Conservation (phyloP, 2,797 vertebrate species). For the Buceros bicornis region DNA sequence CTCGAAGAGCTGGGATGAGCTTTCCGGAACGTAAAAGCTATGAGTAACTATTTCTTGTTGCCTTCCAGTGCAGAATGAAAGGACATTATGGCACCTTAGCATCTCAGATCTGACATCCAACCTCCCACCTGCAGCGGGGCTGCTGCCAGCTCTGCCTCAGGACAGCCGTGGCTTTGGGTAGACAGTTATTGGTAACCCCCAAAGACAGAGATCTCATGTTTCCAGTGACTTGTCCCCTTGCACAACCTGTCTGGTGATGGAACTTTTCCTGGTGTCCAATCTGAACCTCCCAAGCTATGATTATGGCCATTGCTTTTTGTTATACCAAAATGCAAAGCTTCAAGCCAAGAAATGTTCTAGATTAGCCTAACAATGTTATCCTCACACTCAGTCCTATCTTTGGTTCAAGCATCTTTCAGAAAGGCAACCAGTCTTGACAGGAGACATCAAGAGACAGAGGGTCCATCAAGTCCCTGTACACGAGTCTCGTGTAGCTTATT, state of each 20-base stretch:
- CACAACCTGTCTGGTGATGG: neutral
- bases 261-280: rapidly evolving
- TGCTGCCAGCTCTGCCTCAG: neutral
- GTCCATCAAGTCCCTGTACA: neutral
- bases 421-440: neutral
- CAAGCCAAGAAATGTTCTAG: neutral
- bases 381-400: neutral
- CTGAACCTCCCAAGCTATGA: neutral
- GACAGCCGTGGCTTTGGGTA: neutral
- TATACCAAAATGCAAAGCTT: neutral
- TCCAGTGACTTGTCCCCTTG: neutral
- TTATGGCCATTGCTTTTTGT: neutral
- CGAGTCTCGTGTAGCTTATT: neutral
- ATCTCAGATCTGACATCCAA: neutral
- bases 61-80: neutral
- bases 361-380: neutral
- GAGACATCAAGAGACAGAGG: neutral
- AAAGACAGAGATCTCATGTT: neutral
- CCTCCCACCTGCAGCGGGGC: neutral
- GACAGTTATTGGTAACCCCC: neutral
- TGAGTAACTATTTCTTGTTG: neutral
- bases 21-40: neutral
- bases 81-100: neutral
- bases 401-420: neutral
- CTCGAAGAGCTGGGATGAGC: neutral